Percentiles rank a stretch among this genome's conserved stretches.
Conservation (phyloP, 1,140 invertebrate species). For the Agraylea sexmaculata region DNA sequence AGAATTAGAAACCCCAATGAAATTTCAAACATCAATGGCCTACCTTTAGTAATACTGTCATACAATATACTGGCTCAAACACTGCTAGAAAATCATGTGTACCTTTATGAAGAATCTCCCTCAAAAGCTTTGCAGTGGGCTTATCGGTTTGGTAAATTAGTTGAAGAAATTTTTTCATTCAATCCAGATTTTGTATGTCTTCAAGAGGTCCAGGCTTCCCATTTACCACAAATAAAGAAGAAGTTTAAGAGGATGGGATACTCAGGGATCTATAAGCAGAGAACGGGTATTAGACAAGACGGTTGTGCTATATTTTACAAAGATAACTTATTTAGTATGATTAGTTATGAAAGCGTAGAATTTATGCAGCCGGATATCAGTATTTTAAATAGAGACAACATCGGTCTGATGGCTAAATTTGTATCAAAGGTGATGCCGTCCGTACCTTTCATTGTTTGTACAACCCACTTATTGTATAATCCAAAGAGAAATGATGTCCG, state of each 20-base stretch:
- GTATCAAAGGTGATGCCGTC: conserved; percentile 34
- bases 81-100: conserved; percentile 58
- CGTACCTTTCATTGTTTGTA: conserved; percentile 63
- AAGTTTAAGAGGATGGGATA: conserved; percentile 45
- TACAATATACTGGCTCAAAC: conserved; percentile 86
- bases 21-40: no score
- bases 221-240: conserved; percentile 50
- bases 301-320: conserved; percentile 80
- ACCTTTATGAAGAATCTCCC: conserved; percentile 59
- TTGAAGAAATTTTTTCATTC: conserved; percentile 55
- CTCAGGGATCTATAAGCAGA: conserved; percentile 56
- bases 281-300: conserved; percentile 58
- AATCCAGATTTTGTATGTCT: conserved; percentile 73
- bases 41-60: conserved; percentile 44
- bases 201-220: conserved; percentile 77
- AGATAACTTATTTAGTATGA: conserved; percentile 45
- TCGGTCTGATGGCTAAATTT: conserved; percentile 72
- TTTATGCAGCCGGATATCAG: conserved; percentile 39
- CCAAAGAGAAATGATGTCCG: conserved; percentile 77
- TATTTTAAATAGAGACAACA: conserved; percentile 74
- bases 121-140: conserved; percentile 55
- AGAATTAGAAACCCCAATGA: no score
- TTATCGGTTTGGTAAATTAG: conserved; percentile 50
- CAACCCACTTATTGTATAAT: conserved; percentile 92
- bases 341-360: conserved; percentile 49